Evolutionary conservation across 2,113 vertebrate genomes (phyloP).

Genomic region (Calypte anna): DNA sequence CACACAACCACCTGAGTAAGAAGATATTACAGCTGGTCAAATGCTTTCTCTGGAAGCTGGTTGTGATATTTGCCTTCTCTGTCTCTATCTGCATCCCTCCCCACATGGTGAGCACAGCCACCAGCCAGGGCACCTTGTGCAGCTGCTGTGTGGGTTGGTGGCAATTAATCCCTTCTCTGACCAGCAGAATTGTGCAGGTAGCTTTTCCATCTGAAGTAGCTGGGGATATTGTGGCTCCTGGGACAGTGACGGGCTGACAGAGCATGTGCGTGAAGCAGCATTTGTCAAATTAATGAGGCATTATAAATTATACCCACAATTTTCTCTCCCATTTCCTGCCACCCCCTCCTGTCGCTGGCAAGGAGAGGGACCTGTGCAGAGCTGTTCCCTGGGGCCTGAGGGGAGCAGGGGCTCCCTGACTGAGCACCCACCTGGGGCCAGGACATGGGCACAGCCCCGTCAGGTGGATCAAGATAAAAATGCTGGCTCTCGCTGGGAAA

Average conservation of each 20-base stretch:
- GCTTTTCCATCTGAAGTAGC: slow-evolving; percentile 34
- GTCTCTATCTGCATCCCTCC: background rate
- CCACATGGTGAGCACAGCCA: accelerated
- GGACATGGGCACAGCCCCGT: background rate
- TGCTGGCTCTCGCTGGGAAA: background rate
- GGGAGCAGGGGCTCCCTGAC: background rate
- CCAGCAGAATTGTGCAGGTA: slow-evolving; percentile 44
- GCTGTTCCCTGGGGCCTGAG: background rate
- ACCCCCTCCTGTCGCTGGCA: slow-evolving; percentile 23
- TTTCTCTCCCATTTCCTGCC: slow-evolving; percentile 42
- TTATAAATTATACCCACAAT: slow-evolving; percentile 53
- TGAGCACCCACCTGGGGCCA: accelerated
- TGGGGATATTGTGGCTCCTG: slow-evolving; percentile 20
- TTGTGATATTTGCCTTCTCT: background rate
- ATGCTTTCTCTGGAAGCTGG: background rate
- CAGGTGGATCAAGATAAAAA: background rate
- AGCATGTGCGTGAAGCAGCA: background rate
- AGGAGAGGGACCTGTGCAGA: background rate
- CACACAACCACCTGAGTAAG: background rate
- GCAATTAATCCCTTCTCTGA: background rate
- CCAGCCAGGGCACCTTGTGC: background rate
- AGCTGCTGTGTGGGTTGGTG: background rate
- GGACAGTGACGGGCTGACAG: slow-evolving; percentile 32
- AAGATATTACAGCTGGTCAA: slow-evolving; percentile 15
- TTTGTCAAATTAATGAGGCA: slow-evolving; percentile 66